Conservation (phyloP, 2,113 vertebrate genomes). For the Crypturellus undulatus region DNA sequence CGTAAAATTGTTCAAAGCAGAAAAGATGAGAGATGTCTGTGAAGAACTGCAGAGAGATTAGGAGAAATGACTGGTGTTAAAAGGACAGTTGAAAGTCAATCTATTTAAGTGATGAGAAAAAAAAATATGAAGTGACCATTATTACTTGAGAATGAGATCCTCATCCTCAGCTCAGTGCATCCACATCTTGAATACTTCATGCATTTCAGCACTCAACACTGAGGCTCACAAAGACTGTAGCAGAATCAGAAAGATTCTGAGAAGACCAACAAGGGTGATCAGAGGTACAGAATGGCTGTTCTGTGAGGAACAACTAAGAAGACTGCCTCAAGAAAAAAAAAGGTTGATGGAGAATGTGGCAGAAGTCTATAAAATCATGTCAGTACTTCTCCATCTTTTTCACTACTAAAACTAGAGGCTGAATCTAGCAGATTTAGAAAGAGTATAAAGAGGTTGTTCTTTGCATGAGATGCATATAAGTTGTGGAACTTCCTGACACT, state of each 20-base stretch:
- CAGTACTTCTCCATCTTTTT: not conserved
- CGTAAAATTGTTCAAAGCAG: slow-evolving; percentile 18
- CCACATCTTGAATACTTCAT: not conserved
- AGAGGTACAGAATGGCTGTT: not conserved
- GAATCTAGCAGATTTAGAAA: not conserved
- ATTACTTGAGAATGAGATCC: not conserved
- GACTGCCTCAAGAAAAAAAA: not conserved
- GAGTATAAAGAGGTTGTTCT: not conserved
- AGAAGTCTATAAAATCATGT: not conserved
- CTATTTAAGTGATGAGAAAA: not conserved
- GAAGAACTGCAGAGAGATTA: not conserved
- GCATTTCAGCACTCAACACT: not conserved
- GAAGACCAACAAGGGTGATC: not conserved
- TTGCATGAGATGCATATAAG: not conserved
- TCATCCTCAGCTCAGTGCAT: not conserved
- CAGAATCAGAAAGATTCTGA: not conserved
- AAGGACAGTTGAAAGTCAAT: not conserved
- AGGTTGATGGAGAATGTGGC: not conserved
- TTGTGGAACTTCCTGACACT: not conserved
- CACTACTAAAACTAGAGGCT: not conserved
- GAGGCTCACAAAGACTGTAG: not conserved
- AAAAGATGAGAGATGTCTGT: not conserved
- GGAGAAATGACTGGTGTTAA: not conserved
- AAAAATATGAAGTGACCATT: not conserved
- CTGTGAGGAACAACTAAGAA: not conserved